Conservation (phyloP, 2,797 vertebrate species). For the Ceyx erithaca region DNA sequence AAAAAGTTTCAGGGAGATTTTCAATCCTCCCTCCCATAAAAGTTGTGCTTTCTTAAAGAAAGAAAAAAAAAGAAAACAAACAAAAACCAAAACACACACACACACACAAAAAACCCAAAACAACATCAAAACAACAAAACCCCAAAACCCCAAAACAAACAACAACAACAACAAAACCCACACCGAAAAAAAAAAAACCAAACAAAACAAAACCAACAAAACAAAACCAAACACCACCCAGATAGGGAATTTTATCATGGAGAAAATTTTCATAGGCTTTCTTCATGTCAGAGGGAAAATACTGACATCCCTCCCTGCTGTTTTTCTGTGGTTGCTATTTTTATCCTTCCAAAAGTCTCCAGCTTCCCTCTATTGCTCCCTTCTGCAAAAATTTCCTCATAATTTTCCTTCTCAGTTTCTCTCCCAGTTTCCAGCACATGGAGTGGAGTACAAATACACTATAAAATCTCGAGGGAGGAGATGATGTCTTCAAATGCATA, state of each 20-base stretch:
- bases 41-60: background rate
- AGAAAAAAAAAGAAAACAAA: background rate
- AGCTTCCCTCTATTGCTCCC: background rate
- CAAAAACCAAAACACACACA: background rate
- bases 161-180: no score
- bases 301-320: background rate
- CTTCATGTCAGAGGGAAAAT: background rate
- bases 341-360: background rate
- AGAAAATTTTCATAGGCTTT: background rate
- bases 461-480: background rate
- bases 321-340: conserved; percentile 17
- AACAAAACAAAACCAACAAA: no score
- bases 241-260: background rate
- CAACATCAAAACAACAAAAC: no score
- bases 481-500: background rate
- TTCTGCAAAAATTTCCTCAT: conserved; percentile 13
- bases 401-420: background rate
- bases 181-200: background rate
- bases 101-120: background rate
- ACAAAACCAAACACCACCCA: no score
- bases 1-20: background rate
- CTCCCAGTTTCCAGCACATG: background rate
- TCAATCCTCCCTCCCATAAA: background rate
- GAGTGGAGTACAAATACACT: background rate
- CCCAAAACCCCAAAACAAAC: background rate